Evolutionary conservation across 1,140 invertebrate species (phyloP).

Genomic region (Lethocerus indicus): DNA sequence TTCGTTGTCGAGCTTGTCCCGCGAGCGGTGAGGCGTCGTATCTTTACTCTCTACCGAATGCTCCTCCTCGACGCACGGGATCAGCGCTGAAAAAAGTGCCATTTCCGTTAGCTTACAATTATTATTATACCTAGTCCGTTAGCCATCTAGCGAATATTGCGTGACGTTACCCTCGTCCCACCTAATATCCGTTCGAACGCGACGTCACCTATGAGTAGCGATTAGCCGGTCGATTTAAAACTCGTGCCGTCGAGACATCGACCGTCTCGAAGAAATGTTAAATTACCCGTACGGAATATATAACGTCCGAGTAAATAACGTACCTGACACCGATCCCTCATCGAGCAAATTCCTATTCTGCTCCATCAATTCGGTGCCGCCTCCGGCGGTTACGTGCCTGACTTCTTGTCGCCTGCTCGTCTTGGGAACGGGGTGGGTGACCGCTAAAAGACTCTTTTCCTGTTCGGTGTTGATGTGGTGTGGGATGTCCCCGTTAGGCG

Average conservation of each 20-base stretch:
- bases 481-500: conserved; percentile 20
- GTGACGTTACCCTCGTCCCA: too few species aligned
- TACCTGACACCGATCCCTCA: conserved; percentile 48
- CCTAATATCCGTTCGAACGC: too few species aligned
- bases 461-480: conserved; percentile 22
- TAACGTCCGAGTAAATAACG: conserved; percentile 16
- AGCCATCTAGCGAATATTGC: too few species aligned
- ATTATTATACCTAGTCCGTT: too few species aligned
- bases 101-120: too few species aligned
- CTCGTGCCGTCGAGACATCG: too few species aligned
- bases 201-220: too few species aligned
- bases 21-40: conserved; percentile 3
- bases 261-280: too few species aligned
- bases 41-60: conserved; percentile 11
- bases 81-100: too few species aligned
- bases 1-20: conserved; percentile 1
- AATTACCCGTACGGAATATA: too few species aligned
- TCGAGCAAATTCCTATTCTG: conserved; percentile 59
- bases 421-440: conserved; percentile 65
- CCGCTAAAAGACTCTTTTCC: conserved; percentile 60
- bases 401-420: conserved; percentile 48
- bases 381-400: conserved; percentile 30
- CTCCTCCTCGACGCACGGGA: conserved; percentile 18
- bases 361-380: conserved; percentile 58
- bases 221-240: too few species aligned